phyloP scores from a whole-genome alignment of 1,140 invertebrate species.

The Chymomyza costata region DNA sequence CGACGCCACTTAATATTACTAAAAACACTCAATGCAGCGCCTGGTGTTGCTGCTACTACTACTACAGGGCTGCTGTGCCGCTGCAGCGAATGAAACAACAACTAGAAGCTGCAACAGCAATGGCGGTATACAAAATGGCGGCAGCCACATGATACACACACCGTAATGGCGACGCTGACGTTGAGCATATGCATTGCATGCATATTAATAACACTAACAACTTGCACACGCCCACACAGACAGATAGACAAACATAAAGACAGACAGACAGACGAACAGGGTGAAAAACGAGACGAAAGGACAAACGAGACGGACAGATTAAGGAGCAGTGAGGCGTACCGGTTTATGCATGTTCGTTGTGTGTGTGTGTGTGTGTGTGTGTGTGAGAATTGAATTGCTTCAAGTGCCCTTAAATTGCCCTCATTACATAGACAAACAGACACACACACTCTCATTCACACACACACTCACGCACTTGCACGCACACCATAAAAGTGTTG shows the following conservation, averaged over 20 bases:
- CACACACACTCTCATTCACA: constrained; percentile 20
- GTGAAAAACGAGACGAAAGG: constrained; percentile 17
- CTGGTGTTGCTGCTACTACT: constrained; percentile 30
- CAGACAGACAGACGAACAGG: neutral
- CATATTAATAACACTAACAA: constrained; percentile 69
- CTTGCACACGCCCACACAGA: constrained; percentile 24
- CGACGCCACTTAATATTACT: constrained; percentile 57
- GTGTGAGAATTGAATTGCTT: constrained; percentile 69
- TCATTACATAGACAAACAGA: constrained; percentile 67
- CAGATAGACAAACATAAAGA: constrained; percentile 5
- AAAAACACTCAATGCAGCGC: constrained; percentile 36
- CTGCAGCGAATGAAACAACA: constrained; percentile 18
- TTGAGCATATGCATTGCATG: constrained; percentile 52
- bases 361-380: constrained; percentile 37
- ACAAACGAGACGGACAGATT: constrained; percentile 16
- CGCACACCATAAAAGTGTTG: constrained; percentile 45
- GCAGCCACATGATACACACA: constrained; percentile 28
- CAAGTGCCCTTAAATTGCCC: constrained; percentile 66
- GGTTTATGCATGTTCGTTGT: no score
- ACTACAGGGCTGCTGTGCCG: constrained; percentile 1
- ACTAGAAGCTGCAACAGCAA: constrained; percentile 27
- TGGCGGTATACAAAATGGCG: constrained; percentile 57
- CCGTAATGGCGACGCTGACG: neutral
- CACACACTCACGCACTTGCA: constrained; percentile 11
- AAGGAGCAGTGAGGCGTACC: no score